Evolutionary conservation across 2,797 vertebrate species (phyloP).

Genomic region (Acestrorhynchus altus): DNA sequence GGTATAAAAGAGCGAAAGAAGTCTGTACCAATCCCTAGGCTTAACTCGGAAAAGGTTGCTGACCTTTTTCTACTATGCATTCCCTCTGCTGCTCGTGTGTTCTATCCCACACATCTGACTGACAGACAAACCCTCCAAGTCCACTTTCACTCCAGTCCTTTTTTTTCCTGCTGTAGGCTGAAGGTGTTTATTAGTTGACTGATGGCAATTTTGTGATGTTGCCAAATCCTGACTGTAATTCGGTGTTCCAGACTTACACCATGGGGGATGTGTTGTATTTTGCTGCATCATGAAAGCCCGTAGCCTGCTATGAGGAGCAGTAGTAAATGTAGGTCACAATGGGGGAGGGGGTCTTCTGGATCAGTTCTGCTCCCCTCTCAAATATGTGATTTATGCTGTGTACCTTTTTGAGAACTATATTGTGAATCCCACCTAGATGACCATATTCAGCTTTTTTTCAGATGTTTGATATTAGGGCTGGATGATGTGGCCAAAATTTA

Average conservation of each 20-base stretch:
- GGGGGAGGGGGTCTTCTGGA: constrained; percentile 24
- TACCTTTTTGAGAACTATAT: constrained; percentile 17
- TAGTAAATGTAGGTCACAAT: constrained; percentile 45
- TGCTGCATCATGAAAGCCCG: constrained; percentile 33
- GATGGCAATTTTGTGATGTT: constrained; percentile 28
- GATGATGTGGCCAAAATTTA: too few relatives aligned
- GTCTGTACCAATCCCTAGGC: background rate
- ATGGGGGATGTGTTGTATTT: constrained; percentile 33
- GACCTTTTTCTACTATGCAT: constrained; percentile 15
- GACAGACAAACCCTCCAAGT: constrained; percentile 24
- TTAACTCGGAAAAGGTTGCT: background rate
- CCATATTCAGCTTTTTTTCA: too few relatives aligned
- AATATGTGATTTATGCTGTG: too few relatives aligned
- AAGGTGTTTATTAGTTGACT: constrained; percentile 47
- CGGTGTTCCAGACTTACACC: constrained; percentile 17
- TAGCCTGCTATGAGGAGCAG: constrained; percentile 34
- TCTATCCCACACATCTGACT: constrained; percentile 1
- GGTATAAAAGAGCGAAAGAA: background rate
- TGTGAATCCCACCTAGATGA: too few relatives aligned
- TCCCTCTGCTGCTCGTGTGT: constrained; percentile 7
- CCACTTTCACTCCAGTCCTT: background rate
- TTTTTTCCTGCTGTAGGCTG: background rate
- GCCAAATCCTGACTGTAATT: constrained; percentile 27
- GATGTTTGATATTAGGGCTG: too few relatives aligned
- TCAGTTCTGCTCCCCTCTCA: background rate